Evolutionary conservation across 2,888 invertebrate species (phyloP).

Genomic region (Heteromurus nitidus): DNA sequence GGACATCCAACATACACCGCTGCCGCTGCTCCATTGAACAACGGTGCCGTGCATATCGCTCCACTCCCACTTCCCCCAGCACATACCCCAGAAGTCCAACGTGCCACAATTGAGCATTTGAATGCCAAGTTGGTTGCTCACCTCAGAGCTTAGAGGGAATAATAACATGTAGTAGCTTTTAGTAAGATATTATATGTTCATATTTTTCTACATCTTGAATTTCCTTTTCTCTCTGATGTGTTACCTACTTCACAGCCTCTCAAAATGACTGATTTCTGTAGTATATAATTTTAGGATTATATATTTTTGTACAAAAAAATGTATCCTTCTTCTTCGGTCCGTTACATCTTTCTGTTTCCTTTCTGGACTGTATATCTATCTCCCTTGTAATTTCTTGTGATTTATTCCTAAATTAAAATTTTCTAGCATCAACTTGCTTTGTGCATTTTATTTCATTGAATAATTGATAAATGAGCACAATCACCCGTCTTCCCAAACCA

Average conservation of each 20-base stretch:
- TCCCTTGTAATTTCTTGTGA: not conserved
- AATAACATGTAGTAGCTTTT: conserved; percentile 7
- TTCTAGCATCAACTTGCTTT: not conserved
- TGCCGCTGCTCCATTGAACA: conserved; percentile 37
- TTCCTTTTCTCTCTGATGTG: conserved; percentile 21
- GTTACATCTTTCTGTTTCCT: conserved; percentile 20
- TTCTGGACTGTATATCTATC: no score
- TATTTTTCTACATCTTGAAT: not conserved
- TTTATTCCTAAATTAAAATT: not conserved
- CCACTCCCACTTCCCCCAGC: conserved; percentile 61
- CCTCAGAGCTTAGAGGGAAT: not conserved
- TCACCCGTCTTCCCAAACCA: no score
- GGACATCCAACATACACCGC: conserved; percentile 35
- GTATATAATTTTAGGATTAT: conserved; percentile 40
- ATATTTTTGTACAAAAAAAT: conserved; percentile 63
- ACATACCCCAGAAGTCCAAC: conserved; percentile 62
- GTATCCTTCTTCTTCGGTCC: not conserved
- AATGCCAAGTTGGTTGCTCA: not conserved
- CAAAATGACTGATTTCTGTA: conserved; percentile 44
- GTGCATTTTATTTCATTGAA: no score
- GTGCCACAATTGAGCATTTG: conserved; percentile 57
- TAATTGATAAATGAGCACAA: no score
- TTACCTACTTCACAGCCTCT: conserved; percentile 51
- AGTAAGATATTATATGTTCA: conserved; percentile 3
- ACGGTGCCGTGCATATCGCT: conserved; percentile 61